These are phyloP conservation scores for Psix sp. DNA, from an alignment of 1,140 invertebrate genomes.

Conservation along the genomic window DNA sequence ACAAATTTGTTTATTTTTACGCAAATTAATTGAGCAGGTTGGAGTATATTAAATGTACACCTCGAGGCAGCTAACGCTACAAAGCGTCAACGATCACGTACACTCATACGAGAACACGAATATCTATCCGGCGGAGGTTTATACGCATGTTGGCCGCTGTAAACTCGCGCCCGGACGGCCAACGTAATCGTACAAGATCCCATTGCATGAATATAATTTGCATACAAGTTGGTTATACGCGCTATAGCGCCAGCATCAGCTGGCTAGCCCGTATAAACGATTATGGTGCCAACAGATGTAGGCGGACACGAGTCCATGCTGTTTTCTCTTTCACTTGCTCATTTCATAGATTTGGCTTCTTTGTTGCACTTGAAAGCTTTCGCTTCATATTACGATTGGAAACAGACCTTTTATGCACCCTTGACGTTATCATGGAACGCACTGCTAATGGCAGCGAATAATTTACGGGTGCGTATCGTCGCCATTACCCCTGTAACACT, in stretches of 20 bases:
- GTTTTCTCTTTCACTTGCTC: slow-evolving; percentile 52
- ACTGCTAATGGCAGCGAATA: slow-evolving; percentile 58
- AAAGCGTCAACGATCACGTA: slow-evolving; percentile 59
- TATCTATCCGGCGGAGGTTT: slow-evolving; percentile 74
- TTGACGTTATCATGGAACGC: slow-evolving; percentile 58
- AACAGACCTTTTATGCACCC: slow-evolving; percentile 54
- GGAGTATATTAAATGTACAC: slow-evolving; percentile 45
- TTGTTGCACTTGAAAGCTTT: slow-evolving; percentile 19
- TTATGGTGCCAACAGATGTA: slow-evolving; percentile 78
- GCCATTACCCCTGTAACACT: slow-evolving; percentile 50
- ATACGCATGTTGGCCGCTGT: slow-evolving; percentile 76
- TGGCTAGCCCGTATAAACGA: slow-evolving; percentile 77
- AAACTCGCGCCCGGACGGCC: slow-evolving; percentile 72
- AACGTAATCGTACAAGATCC: slow-evolving; percentile 75
- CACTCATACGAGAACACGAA: slow-evolving; percentile 68
- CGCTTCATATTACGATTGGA: slow-evolving; percentile 32
- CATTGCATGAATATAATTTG: slow-evolving; percentile 78
- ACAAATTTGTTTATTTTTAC: not conserved
- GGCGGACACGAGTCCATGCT: slow-evolving; percentile 63
- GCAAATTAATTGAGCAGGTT: slow-evolving; percentile 65
- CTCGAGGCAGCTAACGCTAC: slow-evolving; percentile 33
- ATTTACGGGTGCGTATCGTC: slow-evolving; percentile 41
- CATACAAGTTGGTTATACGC: slow-evolving; percentile 77
- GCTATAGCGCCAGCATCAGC: slow-evolving; percentile 70
- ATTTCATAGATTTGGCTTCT: slow-evolving; percentile 16